Evolutionary conservation across 2,113 vertebrate genomes (phyloP).

Genomic region (Rostratula benghalensis): DNA sequence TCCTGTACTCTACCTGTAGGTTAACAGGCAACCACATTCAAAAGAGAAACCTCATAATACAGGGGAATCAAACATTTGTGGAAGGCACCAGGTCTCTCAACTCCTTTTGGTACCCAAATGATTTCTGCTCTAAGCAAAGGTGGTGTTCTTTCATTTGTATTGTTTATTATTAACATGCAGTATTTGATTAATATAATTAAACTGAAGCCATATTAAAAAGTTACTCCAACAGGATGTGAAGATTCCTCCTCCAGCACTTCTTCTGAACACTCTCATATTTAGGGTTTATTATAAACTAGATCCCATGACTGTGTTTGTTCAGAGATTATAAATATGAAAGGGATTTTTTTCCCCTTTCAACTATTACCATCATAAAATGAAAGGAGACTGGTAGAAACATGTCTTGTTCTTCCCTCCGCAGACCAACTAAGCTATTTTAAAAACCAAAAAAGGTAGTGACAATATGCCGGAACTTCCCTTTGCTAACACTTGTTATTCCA

Average conservation of each 20-base stretch:
- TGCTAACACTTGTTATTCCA: not conserved
- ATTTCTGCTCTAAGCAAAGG: not conserved
- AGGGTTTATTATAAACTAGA: not conserved
- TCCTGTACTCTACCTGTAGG: not conserved
- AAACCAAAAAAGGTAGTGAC: not conserved
- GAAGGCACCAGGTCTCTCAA: not conserved
- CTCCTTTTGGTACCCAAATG: not conserved
- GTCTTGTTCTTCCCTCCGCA: not conserved
- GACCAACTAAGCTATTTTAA: not conserved
- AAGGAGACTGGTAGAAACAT: not conserved
- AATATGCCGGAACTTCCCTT: not conserved
- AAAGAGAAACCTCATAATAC: not conserved
- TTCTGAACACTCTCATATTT: not conserved
- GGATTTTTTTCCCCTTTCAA: not conserved
- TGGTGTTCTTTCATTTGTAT: not conserved
- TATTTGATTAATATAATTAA: constrained; percentile 9
- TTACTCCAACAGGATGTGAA: not conserved
- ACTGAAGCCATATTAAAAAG: not conserved
- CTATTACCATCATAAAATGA: not conserved
- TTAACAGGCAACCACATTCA: not conserved
- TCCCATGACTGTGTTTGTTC: not conserved
- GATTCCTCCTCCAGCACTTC: not conserved
- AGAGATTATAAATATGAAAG: constrained; percentile 1
- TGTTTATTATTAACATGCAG: not conserved
- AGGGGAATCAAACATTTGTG: not conserved